phyloP scores from a whole-genome alignment of 2,113 vertebrate genomes.

The Strix aluco region DNA sequence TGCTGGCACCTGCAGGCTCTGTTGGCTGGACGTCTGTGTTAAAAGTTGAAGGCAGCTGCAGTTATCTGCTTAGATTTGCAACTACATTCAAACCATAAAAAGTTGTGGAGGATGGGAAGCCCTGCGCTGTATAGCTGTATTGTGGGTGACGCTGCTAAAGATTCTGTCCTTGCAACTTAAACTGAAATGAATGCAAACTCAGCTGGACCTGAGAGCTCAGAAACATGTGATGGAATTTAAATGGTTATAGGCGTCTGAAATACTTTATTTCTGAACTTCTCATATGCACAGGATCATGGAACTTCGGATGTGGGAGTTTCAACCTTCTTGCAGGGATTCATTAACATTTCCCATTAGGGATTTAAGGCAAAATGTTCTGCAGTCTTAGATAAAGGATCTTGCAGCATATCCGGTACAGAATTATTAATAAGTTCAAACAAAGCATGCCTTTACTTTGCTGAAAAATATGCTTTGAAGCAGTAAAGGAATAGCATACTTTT shows the following conservation, averaged over 20 bases:
- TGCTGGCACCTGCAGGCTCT: slow-evolving; percentile 51
- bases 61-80: slow-evolving; percentile 45
- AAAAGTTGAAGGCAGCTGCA: slow-evolving; percentile 43
- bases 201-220: not conserved
- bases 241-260: not conserved
- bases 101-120: slow-evolving; percentile 32
- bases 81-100: not conserved
- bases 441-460: slow-evolving; percentile 27
- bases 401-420: slow-evolving; percentile 22
- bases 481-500: slow-evolving; percentile 44
- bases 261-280: not conserved
- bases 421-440: slow-evolving; percentile 45
- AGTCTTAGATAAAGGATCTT: slow-evolving; percentile 21
- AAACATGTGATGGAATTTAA: not conserved
- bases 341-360: slow-evolving; percentile 10
- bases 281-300: not conserved
- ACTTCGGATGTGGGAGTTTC: not conserved
- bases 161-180: slow-evolving; percentile 28
- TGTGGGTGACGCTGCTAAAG: slow-evolving; percentile 46
- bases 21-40: not conserved
- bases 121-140: not conserved
- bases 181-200: not conserved
- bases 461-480: slow-evolving; percentile 63
- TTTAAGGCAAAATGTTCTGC: slow-evolving; percentile 13
- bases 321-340: not conserved